Percentiles rank a stretch among this genome's conserved stretches.
phyloP scores from a whole-genome alignment of 2,113 vertebrate species.

The Tinamus guttatus region DNA sequence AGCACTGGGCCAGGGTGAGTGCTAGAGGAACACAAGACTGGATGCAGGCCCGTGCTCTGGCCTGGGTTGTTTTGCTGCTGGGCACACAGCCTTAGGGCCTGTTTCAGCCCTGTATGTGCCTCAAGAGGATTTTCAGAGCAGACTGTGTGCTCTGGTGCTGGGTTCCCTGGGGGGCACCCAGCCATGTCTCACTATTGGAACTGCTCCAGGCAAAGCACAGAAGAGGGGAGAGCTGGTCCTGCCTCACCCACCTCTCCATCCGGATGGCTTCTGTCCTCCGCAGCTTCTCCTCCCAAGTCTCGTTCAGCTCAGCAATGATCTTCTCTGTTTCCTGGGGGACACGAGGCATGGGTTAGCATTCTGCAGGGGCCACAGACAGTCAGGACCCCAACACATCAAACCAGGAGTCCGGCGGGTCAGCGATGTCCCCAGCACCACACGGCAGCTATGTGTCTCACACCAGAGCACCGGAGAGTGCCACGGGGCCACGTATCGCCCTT shows the following conservation, averaged over 20 bases:
- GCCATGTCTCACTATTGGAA: neutral
- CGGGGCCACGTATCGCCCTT: fast-evolving
- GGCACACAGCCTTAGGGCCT: neutral
- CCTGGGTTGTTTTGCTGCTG: neutral
- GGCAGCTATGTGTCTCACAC: neutral
- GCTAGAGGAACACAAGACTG: too few species aligned
- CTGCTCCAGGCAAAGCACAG: neutral
- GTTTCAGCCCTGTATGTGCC: neutral
- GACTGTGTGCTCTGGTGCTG: neutral
- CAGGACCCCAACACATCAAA: neutral
- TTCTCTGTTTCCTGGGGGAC: slow-evolving; percentile 92
- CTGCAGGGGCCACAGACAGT: neutral
- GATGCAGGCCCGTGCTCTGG: neutral
- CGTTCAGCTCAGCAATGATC: slow-evolving; percentile 97
- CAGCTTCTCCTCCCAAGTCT: slow-evolving; percentile 98
- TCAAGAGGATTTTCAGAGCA: neutral
- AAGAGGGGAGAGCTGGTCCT: neutral
- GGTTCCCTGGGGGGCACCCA: neutral
- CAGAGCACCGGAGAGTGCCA: neutral
- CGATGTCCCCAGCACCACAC: neutral
- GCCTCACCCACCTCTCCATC: slow-evolving; percentile 89
- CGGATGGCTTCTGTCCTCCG: slow-evolving; percentile 95
- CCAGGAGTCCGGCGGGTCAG: neutral
- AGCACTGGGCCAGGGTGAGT: too few species aligned
- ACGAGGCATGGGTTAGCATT: neutral